Evolutionary conservation across 2,113 vertebrate species (phyloP).

Genomic region (Ophthalmotilapia sp.): DNA sequence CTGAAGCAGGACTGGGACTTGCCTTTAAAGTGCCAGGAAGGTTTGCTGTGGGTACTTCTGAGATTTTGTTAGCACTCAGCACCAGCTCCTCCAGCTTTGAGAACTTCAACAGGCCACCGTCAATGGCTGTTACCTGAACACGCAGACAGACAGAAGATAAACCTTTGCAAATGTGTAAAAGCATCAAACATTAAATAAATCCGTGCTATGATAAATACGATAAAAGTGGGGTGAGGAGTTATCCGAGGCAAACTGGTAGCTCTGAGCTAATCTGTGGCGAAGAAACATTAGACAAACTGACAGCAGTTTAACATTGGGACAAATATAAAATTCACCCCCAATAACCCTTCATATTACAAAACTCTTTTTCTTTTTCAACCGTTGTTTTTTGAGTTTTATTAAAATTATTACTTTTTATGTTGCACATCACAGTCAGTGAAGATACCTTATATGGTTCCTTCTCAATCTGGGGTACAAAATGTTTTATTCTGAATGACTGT

Average conservation of each 20-base stretch:
- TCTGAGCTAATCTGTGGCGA: neutral
- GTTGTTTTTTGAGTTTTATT: neutral
- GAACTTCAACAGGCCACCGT: constrained; percentile 74
- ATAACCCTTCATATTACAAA: neutral
- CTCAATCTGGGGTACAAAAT: neutral
- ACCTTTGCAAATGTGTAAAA: neutral
- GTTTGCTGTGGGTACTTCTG: constrained; percentile 56
- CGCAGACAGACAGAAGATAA: neutral
- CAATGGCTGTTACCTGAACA: constrained; percentile 74
- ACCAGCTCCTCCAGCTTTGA: constrained; percentile 77
- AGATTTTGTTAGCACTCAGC: constrained; percentile 78
- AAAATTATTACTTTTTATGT: neutral
- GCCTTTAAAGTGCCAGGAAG: constrained; percentile 79
- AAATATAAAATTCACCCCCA: neutral
- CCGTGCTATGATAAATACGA: neutral
- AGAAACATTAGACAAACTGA: neutral
- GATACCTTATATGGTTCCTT: neutral
- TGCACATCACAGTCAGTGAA: neutral
- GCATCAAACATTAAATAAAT: neutral
- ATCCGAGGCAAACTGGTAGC: neutral
- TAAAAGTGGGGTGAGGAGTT: neutral
- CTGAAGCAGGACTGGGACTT: neutral
- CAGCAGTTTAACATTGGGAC: neutral
- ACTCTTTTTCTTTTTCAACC: neutral
- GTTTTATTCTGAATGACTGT: neutral